Evolutionary conservation across 2,113 vertebrate species (phyloP), one percentile per base, ranked within the genome.

Genomic region (Lipophrys pholis): DNA sequence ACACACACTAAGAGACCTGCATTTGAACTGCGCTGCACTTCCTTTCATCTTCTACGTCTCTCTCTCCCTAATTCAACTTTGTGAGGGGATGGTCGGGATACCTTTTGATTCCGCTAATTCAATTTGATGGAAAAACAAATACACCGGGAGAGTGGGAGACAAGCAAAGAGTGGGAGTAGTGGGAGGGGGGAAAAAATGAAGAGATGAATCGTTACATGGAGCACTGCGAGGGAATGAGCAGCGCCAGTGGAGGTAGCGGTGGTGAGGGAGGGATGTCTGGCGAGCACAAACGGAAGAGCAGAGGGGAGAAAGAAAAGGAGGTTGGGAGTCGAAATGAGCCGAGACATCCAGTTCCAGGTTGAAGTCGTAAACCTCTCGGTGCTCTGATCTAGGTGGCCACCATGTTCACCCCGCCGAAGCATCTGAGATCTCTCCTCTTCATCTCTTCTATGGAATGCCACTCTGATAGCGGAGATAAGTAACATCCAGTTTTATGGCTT

Each of bases 111-210:
- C 88, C 11, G 49, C 91, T 94, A 94, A 94, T 93, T 94, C 90
- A 92, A 94, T 94, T 94, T 93, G 86, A 92, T 93, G 86, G 82
- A 91, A 93, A 94, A 94, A 94, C 93, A 94, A 94, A 94, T 93
- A 92, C 74, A 73, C 84, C 68, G 73, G 82, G 85, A 86, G 87
- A 93, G 86, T 63, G 55, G 82, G 89, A 89, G 90, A 84, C 85
- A 74, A 76, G 85, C 59, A 76, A 75, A 55, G 78, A 85, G 86
- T 86, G 85, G 85, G 90, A 91, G 90, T 87, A 68, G 50, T 16
- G n/a, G 57, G 60, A 50, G 74, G 60, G 54, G 68, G 42, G 65
- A 71, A 64, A 10, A 17, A 11, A 50, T 40, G 36, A 62, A 54
- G 82, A 73, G 75, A 66, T 36, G 68, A 64, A 69, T 61, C 48